Conservation (phyloP, 2,888 invertebrate species). For the Oscheius onirici region DNA sequence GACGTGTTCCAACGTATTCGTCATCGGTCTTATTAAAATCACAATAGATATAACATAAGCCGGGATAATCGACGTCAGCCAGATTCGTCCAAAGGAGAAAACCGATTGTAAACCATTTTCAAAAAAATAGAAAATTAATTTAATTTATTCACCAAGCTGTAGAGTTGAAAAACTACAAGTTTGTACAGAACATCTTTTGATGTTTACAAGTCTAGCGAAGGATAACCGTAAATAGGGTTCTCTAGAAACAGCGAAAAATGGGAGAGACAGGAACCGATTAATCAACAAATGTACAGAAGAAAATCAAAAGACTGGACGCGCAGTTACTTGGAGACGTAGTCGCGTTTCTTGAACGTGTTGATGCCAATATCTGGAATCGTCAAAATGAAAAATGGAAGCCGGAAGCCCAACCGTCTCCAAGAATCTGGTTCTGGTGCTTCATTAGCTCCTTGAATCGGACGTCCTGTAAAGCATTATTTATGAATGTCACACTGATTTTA, state of each 20-base stretch:
- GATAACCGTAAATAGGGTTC: not conserved
- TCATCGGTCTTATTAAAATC: too few species aligned
- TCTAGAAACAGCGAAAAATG: not conserved
- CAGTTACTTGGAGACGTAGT: not conserved
- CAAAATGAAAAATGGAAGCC: constrained; percentile 14
- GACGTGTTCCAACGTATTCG: too few species aligned
- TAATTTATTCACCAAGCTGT: too few species aligned
- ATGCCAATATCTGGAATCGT: not conserved
- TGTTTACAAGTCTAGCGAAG: not conserved
- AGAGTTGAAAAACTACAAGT: too few species aligned
- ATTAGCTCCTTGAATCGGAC: constrained; percentile 58
- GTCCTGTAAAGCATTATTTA: constrained; percentile 40
- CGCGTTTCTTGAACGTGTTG: constrained; percentile 22
- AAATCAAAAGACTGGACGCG: not conserved
- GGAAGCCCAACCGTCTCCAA: constrained; percentile 43
- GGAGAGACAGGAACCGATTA: too few species aligned
- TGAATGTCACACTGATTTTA: constrained; percentile 2
- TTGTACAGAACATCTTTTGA: too few species aligned
- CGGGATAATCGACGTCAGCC: too few species aligned
- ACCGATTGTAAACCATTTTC: too few species aligned
- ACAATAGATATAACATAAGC: too few species aligned
- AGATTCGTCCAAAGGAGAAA: too few species aligned
- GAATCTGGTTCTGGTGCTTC: constrained; percentile 56
- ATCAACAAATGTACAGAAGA: not conserved
- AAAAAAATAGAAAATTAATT: too few species aligned